Evolutionary conservation across 2,888 invertebrate genomes (phyloP).

Genomic region (Cryptosula pallasiana): DNA sequence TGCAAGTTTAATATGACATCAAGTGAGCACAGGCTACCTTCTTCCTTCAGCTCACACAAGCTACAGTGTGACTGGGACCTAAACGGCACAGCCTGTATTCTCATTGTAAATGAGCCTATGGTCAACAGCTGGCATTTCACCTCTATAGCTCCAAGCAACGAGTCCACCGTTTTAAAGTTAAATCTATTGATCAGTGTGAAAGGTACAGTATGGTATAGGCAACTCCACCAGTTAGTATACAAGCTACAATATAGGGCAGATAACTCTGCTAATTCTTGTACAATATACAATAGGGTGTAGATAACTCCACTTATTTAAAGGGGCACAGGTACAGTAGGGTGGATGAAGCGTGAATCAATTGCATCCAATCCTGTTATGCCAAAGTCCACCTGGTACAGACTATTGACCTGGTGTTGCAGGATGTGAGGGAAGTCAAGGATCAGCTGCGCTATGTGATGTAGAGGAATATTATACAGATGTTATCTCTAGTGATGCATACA

Average conservation of each 20-base stretch:
- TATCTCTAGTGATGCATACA: neutral
- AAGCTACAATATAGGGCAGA: too few relatives aligned
- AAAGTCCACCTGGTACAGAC: too few relatives aligned
- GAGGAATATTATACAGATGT: neutral
- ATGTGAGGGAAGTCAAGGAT: neutral
- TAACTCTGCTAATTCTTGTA: too few relatives aligned
- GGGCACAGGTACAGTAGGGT: too few relatives aligned
- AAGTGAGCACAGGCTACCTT: neutral
- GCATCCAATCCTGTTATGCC: too few relatives aligned
- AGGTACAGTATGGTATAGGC: too few relatives aligned
- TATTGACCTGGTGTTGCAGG: neutral
- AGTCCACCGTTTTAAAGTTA: neutral
- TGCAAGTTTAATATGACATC: neutral
- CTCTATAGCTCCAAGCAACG: neutral
- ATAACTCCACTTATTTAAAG: too few relatives aligned
- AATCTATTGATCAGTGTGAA: neutral
- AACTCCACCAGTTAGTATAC: too few relatives aligned
- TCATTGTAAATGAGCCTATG: neutral
- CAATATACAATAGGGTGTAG: too few relatives aligned
- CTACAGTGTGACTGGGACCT: slow-evolving; percentile 3
- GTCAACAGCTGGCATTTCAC: slow-evolving; percentile 15
- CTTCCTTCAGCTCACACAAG: neutral
- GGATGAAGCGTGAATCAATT: too few relatives aligned
- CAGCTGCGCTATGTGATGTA: neutral
- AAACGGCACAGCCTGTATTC: neutral